These are phyloP conservation scores for Clytia hemisphaerica DNA, from an alignment of 30 jellyfish, hydroid and myxozoan genomes.

Conservation along the genomic window DNA sequence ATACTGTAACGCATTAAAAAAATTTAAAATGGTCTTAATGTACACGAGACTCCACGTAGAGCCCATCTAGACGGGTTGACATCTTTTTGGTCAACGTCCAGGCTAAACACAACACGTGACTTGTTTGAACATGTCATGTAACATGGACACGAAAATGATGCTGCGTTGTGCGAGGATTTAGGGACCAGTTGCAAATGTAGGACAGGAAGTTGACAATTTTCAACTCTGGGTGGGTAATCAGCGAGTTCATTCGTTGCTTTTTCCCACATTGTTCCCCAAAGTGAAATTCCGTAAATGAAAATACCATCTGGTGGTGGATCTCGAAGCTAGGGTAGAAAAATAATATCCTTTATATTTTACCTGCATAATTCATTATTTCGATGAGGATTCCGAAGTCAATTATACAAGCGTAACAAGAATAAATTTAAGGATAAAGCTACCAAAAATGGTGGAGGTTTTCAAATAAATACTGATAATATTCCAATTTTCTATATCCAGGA, in stretches of 20 bases:
- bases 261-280: slow-evolving; percentile 83
- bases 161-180: slow-evolving; percentile 34
- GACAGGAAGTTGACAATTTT: slow-evolving; percentile 64
- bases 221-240: slow-evolving; percentile 63
- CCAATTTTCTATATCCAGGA: too few species aligned
- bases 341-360: not conserved
- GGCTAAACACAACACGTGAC: slow-evolving; percentile 36
- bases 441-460: too few species aligned
- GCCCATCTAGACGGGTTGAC: slow-evolving; percentile 57
- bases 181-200: slow-evolving; percentile 63
- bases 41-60: slow-evolving; percentile 60
- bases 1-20: not conserved
- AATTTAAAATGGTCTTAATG: slow-evolving; percentile 56
- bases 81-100: slow-evolving; percentile 71
- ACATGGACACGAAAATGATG: slow-evolving; percentile 65
- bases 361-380: not conserved
- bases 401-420: not conserved
- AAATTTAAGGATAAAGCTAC: too few species aligned
- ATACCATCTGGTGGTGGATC: slow-evolving; percentile 85
- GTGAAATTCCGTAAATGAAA: slow-evolving; percentile 50
- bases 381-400: not conserved
- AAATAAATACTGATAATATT: too few species aligned
- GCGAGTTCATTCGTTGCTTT: slow-evolving; percentile 64
- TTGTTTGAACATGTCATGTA: slow-evolving; percentile 43
- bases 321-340: slow-evolving; percentile 38